A percentile compares a stretch with the other conserved stretches of the same genome.
These are phyloP conservation scores for Dendrocincla tyrannina DNA, from an alignment of 2,797 vertebrate species.

Conservation along the genomic window DNA sequence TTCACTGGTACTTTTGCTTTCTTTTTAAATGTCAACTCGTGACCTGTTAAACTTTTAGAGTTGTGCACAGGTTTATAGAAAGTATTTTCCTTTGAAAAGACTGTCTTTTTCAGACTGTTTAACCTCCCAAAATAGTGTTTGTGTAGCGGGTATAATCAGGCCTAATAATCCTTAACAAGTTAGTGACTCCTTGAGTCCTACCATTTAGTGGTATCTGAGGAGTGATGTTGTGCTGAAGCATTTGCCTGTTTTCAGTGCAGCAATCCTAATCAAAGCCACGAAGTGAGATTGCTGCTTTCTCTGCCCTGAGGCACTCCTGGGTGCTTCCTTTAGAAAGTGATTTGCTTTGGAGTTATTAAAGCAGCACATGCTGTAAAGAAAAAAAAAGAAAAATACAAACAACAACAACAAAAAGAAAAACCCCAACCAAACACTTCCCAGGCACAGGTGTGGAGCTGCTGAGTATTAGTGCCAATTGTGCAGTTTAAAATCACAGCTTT, in stretches of 20 bases:
- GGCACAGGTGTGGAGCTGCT: not conserved
- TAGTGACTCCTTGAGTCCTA: not conserved
- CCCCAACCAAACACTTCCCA: not conserved
- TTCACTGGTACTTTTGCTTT: not conserved
- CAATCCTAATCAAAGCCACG: not conserved
- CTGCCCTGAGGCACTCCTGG: not conserved
- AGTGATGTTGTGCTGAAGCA: not conserved
- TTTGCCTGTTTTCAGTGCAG: not conserved
- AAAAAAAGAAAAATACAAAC: too few relatives aligned
- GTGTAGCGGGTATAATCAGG: not conserved
- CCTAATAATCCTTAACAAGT: not conserved
- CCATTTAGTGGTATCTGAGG: not conserved
- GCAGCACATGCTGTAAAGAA: not conserved
- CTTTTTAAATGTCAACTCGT: not conserved
- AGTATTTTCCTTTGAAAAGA: not conserved
- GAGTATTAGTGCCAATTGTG: not conserved
- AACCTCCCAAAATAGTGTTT: not conserved
- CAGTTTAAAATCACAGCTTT: slow-evolving; percentile 6
- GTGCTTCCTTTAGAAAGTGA: slow-evolving; percentile 12
- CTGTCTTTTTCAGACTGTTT: not conserved
- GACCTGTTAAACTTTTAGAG: not conserved
- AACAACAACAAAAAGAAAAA: not conserved
- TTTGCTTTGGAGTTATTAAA: slow-evolving; percentile 16
- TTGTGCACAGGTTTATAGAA: not conserved
- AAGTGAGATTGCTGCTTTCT: not conserved